phyloP scores from a whole-genome alignment of 2,888 invertebrate genomes.

The Erannis defoliaria region DNA sequence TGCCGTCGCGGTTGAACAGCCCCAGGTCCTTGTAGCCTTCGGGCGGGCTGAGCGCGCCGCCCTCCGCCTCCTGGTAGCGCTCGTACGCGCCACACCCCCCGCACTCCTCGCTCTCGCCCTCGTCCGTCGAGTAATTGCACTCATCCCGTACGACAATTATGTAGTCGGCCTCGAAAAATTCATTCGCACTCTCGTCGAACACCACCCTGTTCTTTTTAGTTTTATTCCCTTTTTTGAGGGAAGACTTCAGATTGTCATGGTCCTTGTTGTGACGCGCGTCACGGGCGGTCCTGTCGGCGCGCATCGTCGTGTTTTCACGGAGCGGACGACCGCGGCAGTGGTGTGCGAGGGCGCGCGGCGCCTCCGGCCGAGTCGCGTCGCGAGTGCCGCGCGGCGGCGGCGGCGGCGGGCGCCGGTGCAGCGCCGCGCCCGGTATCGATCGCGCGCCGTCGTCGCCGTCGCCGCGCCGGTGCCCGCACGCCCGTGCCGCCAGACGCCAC shows the following conservation, averaged over 20 bases:
- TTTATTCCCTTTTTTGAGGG: conserved; percentile 92
- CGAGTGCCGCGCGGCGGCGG: conserved; percentile 41
- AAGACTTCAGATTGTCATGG: conserved; percentile 89
- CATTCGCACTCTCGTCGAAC: conserved; percentile 95
- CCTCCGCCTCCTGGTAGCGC: conserved; percentile 90
- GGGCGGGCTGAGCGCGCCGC: conserved; percentile 95
- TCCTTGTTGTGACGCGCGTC: conserved; percentile 88
- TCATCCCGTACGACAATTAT: conserved; percentile 96
- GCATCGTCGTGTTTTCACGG: conserved; percentile 78
- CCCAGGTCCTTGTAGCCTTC: conserved; percentile 97
- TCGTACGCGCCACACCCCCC: conserved; percentile 85
- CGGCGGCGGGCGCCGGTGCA: conserved; percentile 44
- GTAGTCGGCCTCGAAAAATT: conserved; percentile 97
- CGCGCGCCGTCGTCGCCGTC: conserved; percentile 54
- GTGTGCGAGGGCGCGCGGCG: conserved; percentile 43
- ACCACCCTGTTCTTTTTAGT: conserved; percentile 92
- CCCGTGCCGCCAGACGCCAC: conserved; percentile 39
- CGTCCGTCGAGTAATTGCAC: conserved; percentile 91
- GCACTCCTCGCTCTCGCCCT: conserved; percentile 92
- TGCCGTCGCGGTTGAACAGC: conserved; percentile 85
- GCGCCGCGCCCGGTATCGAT: conserved; percentile 81
- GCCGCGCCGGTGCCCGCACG: conserved; percentile 56
- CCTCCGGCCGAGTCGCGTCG: conserved; percentile 37
- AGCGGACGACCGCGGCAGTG: conserved; percentile 70
- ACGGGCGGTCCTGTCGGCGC: conserved; percentile 80